A percentile compares a stretch with the other conserved stretches of the same genome.
phyloP scores from a whole-genome alignment of 2,888 invertebrate species.

The Watsonalla binaria region DNA sequence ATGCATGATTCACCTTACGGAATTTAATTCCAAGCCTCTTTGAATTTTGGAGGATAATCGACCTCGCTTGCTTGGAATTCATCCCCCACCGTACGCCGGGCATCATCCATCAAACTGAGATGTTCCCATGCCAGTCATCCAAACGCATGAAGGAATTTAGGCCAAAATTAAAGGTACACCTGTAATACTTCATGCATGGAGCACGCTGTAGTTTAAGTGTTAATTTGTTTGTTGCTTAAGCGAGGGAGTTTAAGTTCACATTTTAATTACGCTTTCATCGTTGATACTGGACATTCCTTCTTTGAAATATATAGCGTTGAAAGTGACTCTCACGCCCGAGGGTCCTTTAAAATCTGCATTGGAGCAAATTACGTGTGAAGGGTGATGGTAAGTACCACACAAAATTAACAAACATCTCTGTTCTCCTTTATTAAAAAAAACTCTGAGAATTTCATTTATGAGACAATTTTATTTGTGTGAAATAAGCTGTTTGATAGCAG shows the following conservation, averaged over 20 bases:
- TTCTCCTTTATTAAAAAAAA: conserved; percentile 34
- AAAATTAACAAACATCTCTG: conserved; percentile 38
- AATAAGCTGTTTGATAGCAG: too few species aligned
- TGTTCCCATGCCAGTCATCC: background rate
- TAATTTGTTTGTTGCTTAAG: background rate
- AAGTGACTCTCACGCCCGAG: conserved; percentile 5
- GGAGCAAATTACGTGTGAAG: conserved; percentile 53
- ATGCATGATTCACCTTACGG: background rate
- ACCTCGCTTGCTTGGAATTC: background rate
- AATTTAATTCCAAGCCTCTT: background rate
- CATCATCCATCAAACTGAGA: background rate
- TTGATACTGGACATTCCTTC: conserved; percentile 27
- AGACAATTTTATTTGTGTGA: conserved; percentile 7
- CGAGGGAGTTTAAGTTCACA: conserved; percentile 9
- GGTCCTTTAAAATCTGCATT: conserved; percentile 42
- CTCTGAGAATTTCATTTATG: conserved; percentile 25
- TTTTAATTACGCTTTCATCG: conserved; percentile 21
- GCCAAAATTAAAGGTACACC: background rate
- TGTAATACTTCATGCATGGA: too few species aligned
- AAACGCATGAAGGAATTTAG: background rate
- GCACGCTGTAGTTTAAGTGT: too few species aligned
- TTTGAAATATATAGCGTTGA: conserved; percentile 26
- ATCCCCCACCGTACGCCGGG: background rate
- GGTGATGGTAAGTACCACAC: conserved; percentile 43
- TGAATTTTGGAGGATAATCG: background rate